These are phyloP conservation scores for Muschampia plurimacula DNA, from an alignment of 2,888 invertebrate genomes.

Conservation along the genomic window DNA sequence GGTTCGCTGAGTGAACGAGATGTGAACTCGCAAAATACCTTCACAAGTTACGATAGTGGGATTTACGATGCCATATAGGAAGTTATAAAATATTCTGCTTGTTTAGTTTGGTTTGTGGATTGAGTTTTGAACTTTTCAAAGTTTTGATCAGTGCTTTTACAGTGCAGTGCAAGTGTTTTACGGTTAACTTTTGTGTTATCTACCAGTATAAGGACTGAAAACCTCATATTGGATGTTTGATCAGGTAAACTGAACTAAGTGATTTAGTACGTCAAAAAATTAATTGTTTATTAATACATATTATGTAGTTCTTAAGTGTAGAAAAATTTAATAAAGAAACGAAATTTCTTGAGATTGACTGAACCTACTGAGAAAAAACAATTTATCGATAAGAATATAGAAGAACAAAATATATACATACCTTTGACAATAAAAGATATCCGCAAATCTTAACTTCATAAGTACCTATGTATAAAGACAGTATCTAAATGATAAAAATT, in stretches of 20 bases:
- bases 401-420: too few relatives aligned
- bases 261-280: too few relatives aligned
- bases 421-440: too few relatives aligned
- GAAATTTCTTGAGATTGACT: not conserved
- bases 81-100: constrained; percentile 13
- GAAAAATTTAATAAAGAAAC: too few relatives aligned
- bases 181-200: constrained; percentile 34
- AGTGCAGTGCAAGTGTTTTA: constrained; percentile 45
- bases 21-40: constrained; percentile 44
- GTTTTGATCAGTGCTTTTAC: constrained; percentile 37
- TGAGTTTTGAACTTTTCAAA: constrained; percentile 39
- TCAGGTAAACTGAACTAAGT: constrained; percentile 40
- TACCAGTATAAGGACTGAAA: constrained; percentile 2
- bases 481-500: too few relatives aligned
- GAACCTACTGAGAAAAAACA: too few relatives aligned
- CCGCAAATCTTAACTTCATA: too few relatives aligned
- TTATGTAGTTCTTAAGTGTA: too few relatives aligned
- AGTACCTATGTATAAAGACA: too few relatives aligned
- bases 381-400: too few relatives aligned
- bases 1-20: constrained; percentile 41
- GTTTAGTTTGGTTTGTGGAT: constrained; percentile 41
- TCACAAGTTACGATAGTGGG: constrained; percentile 38
- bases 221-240: constrained; percentile 15
- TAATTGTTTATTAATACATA: too few relatives aligned
- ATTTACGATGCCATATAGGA: constrained; percentile 32